Base-by-base conservation (phyloP, 2,888 invertebrate species). In the Diplazon laetatorius region DNA sequence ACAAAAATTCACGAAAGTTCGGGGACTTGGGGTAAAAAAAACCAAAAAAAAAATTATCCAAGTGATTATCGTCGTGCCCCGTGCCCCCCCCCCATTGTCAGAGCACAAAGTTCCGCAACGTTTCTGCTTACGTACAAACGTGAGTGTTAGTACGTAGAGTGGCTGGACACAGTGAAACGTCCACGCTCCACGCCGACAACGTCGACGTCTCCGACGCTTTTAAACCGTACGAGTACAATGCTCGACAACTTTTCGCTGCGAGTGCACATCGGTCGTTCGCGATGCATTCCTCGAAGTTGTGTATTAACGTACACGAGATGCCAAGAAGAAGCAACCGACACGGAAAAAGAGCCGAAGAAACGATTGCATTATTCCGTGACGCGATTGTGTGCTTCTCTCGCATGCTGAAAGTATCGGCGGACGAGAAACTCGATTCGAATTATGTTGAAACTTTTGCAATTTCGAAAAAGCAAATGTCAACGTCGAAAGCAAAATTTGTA, bases 11-110 rank as follows among this genome's bases (percentile, higher is more conserved):
- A 60, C 18, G 74, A 70, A 78, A 74, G 74, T 78, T 78, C 20
- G 65, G 55, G 46, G 52, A 55, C 52, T 66, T 48, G 60, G 44
- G 60, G 55, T 48, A 39, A 42, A 65, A 70, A n/a, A n/a, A n/a
- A n/a, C n/a, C n/a, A 39, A 44, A 78, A 78, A 78, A 79, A 79
- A 77, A 79, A 79, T 79, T 81, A 79, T 75, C 79, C 79, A 75
- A 70, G 75, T 77, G 74, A 81, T 81, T 81, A 79, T 76, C 74
- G 77, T 76, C 78, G 68, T 78, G 68, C 71, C 35, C 37, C 25
- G 25, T 30, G 62, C 57, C 20, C 59, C 44, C 59, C 52, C 20
- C 59, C 44, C 59, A 44, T n/a, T 50, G 50, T 22, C 14, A 10
- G 69, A 69, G 39, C 69, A 69, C 50, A 18, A 74, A 78, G 60